Base-by-base conservation (phyloP, 2,888 invertebrate species). In the Octonoba sinensis region DNA sequence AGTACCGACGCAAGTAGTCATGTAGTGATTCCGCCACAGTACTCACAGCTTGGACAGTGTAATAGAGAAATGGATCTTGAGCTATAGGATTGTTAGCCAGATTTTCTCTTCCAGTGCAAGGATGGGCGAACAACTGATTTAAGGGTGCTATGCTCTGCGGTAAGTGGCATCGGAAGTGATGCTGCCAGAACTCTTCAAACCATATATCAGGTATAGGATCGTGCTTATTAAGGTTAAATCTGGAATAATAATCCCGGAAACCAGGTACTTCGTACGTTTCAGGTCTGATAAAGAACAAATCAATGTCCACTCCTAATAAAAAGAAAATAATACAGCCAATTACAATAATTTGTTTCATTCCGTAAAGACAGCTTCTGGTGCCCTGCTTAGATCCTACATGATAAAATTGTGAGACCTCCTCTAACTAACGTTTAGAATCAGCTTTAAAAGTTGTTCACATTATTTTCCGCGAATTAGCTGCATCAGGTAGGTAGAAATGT, bases 161-260 rank as follows among this genome's bases (percentile, higher is more conserved):
- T 46, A 88, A 85, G 46, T 87, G 85, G 84, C 89, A 89, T 72
- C 87, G 81, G 66, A 87, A 86, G 16, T 87, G 77, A 3, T 87
- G 86, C 83, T 89, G 88, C 86, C 87, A 88, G 46, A 88, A 87
- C 47, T 89, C 89, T 59, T 88, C 87, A 72, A 89, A 89, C 89
- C 89, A 89, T 73, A 87, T 87, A 67, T 87, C 86, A 2, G 89
- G 89, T 51, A 89, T 86, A 11, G 87, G 87, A 6, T 85, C 85
- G 54, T 88, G 87, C 64, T 87, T 86, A 20, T 84, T 85, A 22
- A 87, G 86, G 0, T 86, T 87, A 69, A 89, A 84, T 4, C 83
- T 85, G 46, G 86, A 86, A 49, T 88, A 84, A 83, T 87, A 88
- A 6, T 84, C 75, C 11, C 84, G 85, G 84, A 88, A 88, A 3